Conservation (phyloP, 2,888 invertebrate genomes). For the Maniola hyperantus region DNA sequence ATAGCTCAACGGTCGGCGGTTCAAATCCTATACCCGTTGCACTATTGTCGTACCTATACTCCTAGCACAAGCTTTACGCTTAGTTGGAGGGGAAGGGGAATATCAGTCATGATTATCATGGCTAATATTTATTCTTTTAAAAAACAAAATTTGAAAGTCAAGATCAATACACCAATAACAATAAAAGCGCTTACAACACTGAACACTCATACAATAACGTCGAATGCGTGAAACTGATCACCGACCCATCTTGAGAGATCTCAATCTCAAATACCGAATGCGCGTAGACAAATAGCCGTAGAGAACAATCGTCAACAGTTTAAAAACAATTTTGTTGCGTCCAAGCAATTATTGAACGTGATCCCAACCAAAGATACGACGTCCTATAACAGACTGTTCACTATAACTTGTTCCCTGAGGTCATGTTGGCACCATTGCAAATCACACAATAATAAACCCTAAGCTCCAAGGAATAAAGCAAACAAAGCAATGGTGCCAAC, state of each 20-base stretch:
- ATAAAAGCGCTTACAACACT: constrained; percentile 26
- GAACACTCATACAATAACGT: constrained; percentile 41
- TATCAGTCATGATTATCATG: no score
- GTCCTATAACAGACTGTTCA: constrained; percentile 41
- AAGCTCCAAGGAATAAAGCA: no score
- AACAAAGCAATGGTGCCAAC: no score
- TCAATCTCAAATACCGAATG: constrained; percentile 64
- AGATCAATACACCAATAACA: constrained; percentile 22
- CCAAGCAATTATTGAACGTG: constrained; percentile 76
- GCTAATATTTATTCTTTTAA: no score
- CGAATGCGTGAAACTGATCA: constrained; percentile 61
- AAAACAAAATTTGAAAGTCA: constrained; percentile 15
- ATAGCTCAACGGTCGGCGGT: no score
- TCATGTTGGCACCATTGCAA: no score
- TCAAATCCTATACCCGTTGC: no score
- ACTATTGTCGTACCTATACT: no score
- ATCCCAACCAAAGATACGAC: constrained; percentile 65
- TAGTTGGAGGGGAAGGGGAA: no score
- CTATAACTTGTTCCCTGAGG: no score
- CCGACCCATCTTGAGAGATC: constrained; percentile 61
- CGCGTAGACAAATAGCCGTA: constrained; percentile 78
- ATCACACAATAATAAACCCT: no score
- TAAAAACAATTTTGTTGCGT: constrained; percentile 78
- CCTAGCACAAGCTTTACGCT: no score
- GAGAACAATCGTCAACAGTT: constrained; percentile 78